Evolutionary conservation across 2,113 vertebrate species (phyloP), one percentile per base, ranked within the genome.

Genomic region (Carassius auratus): DNA sequence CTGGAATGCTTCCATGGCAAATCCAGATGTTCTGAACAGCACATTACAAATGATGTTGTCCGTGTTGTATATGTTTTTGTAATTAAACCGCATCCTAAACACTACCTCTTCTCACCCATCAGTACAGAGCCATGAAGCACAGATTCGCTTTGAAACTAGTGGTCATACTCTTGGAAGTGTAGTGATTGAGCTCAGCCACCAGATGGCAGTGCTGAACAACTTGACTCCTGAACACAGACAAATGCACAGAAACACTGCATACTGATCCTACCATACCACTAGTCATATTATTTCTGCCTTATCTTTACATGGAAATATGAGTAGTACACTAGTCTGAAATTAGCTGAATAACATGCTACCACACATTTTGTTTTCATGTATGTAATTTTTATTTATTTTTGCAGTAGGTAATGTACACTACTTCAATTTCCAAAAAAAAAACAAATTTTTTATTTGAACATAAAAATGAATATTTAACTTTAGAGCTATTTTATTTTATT

Each of bases 161-260:
- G 12, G 26, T n/a, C 33, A 10, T 38, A 1, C 33, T 78, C 10
- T 8, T 38, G 33, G 36, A 85, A 55, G 38, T 52, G 79, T 78
- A 85, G 42, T 78, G 38, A 45, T 2, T 5, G 9, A 26, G 15
- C 83, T 85, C 2, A 52, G 52, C 84, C 87, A 88, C 87, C n/a
- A 85, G 87, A 80, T 88, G 84, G 84, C 71, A 78, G 14, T 55
- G 55, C 66, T 30, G 66, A 48, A 19, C 14, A 38, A 59, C 45
- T 55, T 23, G 14, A 76, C 26, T 59, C 50, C 7, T 21, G 45
- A 48, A 59, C n/a, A 33, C 9, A 48, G 45, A 48, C 21, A n/a
- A 38, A 36, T 12, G 30, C n/a, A 30, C n/a, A 85, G 5, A 23
- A 45, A 17, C 17, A 38, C 68, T 5, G 15, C 17, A 71, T 21